These are phyloP conservation scores for Rhabditoides inermis DNA, from an alignment of 2,888 invertebrate species.

Conservation along the genomic window DNA sequence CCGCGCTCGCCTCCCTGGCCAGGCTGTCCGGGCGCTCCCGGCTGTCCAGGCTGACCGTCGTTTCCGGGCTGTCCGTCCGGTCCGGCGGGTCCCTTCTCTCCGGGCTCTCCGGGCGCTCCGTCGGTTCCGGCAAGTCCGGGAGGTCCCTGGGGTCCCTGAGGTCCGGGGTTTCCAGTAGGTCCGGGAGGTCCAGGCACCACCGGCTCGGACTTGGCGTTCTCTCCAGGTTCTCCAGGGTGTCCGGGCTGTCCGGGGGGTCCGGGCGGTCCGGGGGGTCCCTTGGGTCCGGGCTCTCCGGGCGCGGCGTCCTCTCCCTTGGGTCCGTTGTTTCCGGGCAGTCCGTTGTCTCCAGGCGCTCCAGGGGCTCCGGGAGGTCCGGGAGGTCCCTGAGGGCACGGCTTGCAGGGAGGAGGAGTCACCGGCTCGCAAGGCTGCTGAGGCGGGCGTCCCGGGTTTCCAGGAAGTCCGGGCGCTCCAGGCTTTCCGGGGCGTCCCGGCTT, in stretches of 20 bases:
- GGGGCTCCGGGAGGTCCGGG: conserved; percentile 37
- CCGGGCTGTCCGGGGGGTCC: conserved; percentile 25
- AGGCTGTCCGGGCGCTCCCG: conserved; percentile 31
- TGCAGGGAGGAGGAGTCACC: conserved; percentile 38
- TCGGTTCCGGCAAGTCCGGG: conserved; percentile 32
- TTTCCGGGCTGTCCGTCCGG: conserved; percentile 32
- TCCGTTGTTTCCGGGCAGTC: conserved; percentile 38
- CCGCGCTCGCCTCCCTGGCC: conserved; percentile 35
- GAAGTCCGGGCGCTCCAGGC: conserved; percentile 39
- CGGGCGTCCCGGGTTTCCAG: conserved; percentile 38
- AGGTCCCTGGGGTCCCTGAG: conserved; percentile 34
- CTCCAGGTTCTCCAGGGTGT: conserved; percentile 1
- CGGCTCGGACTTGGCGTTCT: conserved; percentile 27
- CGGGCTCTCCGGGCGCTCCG: conserved; percentile 33
- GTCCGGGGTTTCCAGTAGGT: conserved; percentile 22
- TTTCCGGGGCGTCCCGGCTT: conserved; percentile 38
- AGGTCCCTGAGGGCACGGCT: conserved; percentile 38
- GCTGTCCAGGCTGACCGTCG: conserved; percentile 31
- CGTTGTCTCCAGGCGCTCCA: conserved; percentile 35
- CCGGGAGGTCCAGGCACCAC: conserved; percentile 39
- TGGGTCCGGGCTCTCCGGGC: conserved; percentile 31
- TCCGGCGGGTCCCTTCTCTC: conserved; percentile 32
- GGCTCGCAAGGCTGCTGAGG: conserved; percentile 38
- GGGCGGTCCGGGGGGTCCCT: conserved; percentile 34
- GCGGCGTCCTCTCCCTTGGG: conserved; percentile 45